Evolutionary conservation across 1,140 invertebrate species (phyloP), one percentile per base, ranked within the genome.

Genomic region (Portunus trituberculatus): DNA sequence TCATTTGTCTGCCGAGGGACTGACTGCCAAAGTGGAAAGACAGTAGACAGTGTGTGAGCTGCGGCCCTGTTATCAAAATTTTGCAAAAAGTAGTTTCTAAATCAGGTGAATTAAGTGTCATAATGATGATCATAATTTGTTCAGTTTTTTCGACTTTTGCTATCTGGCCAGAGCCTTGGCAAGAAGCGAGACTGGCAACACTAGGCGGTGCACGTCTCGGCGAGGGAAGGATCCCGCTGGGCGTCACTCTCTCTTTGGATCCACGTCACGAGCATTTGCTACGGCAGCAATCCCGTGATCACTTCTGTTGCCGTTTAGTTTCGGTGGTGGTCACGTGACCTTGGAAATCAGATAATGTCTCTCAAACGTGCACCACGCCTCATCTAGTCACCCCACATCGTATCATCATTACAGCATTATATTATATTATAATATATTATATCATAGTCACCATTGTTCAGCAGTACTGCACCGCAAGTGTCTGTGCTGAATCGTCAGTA

Each of bases 271-370:
- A 46, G 14, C 28, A 92, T 92, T 92, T 25, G 91, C 67, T 28
- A 92, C 31, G 91, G 91, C 52, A 28, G 59, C 31, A 76, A 52
- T 82, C 91, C 76, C 91, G 91, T 67, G 48, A 76, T 52, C 91
- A 32, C 91, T 20, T 76, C n/a, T 52, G 14, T 29, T n/a, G n/a
- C 28, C 32, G 91, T 67, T 92, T 92, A 31, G 91, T 76, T 52
- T 67, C 32, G 91, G 91, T 25, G 52, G 6, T 67, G 28, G 67
- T 76, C 91, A 76, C 91, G 32, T 92, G 91, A 76, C 48, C 25
- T 25, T 67, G 14, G 8, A 52, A 67, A 12, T 3, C 48, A 29
- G 59, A 31, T 45, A 28, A 25, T 52, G 31, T n/a, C 25, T 8
- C n/a, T 45, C 7, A 52, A 46, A 25, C 20, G 46, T 25, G 25